Base-by-base conservation (phyloP, 2,888 invertebrate genomes). In the Oasisia sp. region DNA sequence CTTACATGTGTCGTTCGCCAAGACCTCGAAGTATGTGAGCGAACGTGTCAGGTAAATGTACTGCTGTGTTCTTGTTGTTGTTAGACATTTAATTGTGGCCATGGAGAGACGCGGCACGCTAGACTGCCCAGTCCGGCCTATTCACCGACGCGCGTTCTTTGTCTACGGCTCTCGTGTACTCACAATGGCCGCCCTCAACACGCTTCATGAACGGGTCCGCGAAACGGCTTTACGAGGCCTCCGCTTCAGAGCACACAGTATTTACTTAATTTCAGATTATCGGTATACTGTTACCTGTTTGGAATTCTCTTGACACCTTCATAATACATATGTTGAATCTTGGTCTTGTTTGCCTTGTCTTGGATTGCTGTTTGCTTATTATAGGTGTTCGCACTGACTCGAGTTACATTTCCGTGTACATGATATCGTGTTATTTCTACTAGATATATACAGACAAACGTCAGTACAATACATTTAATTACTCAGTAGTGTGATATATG, bases 221-320 rank as follows among this genome's bases (percentile, higher is more conserved):
- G 19, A 7, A 27, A 74, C 74, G n/a, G 5, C 74, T 74, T 74
- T 74, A 74, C 74, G 2, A 74, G 74, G 74, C 27, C 74, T 19
- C 19, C 27, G 27, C 74, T 74, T 74, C 74, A 74, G 74, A 7
- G 74, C 27, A 19, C 74, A 74, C 74, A 74, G 74, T 74, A 74
- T 74, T 74, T 74, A 74, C 74, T 74, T 74, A 74, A 74, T 74
- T 74, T 74, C 19, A 74, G 74, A 74, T 74, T 74, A 74, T 19
- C 74, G 74, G 74, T 74, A 27, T n/a, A 74, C 74, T 74, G 74
- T 74, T 74, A n/a, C 74, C 74, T 74, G 74, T 74, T 74, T 50
- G n/a, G 27, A 19, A 74, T n/a, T 74, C 74, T 74, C 74, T 74
- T 74, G 27, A 74, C 74, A n/a, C 74, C 19, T 74, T 74, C 74